phyloP scores from a whole-genome alignment of 2,797 vertebrate genomes.

The Kryptopterus vitreolus region DNA sequence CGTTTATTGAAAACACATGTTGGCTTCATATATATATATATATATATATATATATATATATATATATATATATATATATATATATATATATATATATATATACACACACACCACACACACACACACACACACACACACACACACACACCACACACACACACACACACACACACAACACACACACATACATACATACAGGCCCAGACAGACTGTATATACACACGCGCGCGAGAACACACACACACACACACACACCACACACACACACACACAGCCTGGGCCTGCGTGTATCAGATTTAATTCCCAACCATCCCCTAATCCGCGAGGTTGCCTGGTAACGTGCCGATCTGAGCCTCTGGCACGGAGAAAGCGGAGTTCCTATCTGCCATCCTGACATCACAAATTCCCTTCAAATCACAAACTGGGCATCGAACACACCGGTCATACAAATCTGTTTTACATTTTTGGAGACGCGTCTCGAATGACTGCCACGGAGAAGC shows the following conservation, averaged over 20 bases:
- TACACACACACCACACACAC: too few relatives aligned
- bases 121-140: conserved; percentile 1
- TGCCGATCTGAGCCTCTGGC: conserved; percentile 58
- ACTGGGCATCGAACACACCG: conserved; percentile 55
- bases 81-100: too few relatives aligned
- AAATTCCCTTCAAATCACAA: conserved; percentile 69
- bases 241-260: background rate
- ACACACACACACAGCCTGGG: background rate
- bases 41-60: too few relatives aligned
- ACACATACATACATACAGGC: conserved; percentile 6
- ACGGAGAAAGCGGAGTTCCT: conserved; percentile 59
- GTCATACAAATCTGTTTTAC: conserved; percentile 72
- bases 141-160: too few relatives aligned
- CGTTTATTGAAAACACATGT: conserved; percentile 44
- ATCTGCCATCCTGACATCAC: conserved; percentile 68
- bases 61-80: too few relatives aligned
- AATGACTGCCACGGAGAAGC: conserved; percentile 59
- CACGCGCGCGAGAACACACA: too few relatives aligned
- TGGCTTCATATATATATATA: background rate
- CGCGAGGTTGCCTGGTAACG: conserved; percentile 56
- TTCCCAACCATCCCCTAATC: conserved; percentile 56
- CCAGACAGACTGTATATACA: background rate
- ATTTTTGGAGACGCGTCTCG: conserved; percentile 69
- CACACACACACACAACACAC: background rate
- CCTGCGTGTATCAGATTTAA: conserved; percentile 41